A percentile compares a stretch with the other conserved stretches of the same genome.
phyloP scores from a whole-genome alignment of 1,140 invertebrate species.

The Drosophila simulans region DNA sequence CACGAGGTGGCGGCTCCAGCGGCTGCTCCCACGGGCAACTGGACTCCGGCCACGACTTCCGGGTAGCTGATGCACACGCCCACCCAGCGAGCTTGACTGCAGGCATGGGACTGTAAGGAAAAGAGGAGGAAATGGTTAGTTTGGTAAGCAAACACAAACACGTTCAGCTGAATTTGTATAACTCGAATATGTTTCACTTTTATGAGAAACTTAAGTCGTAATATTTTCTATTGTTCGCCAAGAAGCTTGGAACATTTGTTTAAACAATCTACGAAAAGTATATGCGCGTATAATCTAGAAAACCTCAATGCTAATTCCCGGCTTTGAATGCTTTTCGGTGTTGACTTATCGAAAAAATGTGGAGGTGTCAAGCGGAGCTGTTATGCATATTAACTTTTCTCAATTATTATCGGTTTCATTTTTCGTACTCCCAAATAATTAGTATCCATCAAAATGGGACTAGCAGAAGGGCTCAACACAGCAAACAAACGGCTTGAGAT shows the following conservation, averaged over 20 bases:
- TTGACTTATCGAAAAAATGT: slow-evolving; percentile 16
- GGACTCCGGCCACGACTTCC: slow-evolving; percentile 83
- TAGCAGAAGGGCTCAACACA: slow-evolving; percentile 8
- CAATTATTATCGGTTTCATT: slow-evolving; percentile 24
- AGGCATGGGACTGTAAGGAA: slow-evolving; percentile 89
- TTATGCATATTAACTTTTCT: slow-evolving; percentile 36
- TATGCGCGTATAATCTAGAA: slow-evolving; percentile 1
- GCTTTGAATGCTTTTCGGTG: slow-evolving; percentile 20
- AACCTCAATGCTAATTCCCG: slow-evolving; percentile 17
- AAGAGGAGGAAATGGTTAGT: slow-evolving; percentile 13
- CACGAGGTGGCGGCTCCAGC: slow-evolving; percentile 59
- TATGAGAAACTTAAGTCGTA: slow-evolving; percentile 5
- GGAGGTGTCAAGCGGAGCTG: slow-evolving; percentile 28
- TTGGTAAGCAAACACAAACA: background rate
- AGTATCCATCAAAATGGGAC: slow-evolving; percentile 30
- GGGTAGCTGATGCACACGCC: slow-evolving; percentile 87
- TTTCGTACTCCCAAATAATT: slow-evolving; percentile 25
- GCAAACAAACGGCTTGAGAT: slow-evolving; percentile 10
- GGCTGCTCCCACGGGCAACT: slow-evolving; percentile 44
- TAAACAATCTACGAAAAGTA: slow-evolving; percentile 19
- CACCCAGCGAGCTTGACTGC: slow-evolving; percentile 90
- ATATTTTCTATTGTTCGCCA: background rate
- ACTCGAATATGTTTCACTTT: slow-evolving; percentile 1
- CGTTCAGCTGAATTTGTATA: slow-evolving; percentile 5
- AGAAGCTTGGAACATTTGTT: slow-evolving; percentile 15